phyloP scores from a whole-genome alignment of 2,113 vertebrate genomes.

The Thymallus thymallus region DNA sequence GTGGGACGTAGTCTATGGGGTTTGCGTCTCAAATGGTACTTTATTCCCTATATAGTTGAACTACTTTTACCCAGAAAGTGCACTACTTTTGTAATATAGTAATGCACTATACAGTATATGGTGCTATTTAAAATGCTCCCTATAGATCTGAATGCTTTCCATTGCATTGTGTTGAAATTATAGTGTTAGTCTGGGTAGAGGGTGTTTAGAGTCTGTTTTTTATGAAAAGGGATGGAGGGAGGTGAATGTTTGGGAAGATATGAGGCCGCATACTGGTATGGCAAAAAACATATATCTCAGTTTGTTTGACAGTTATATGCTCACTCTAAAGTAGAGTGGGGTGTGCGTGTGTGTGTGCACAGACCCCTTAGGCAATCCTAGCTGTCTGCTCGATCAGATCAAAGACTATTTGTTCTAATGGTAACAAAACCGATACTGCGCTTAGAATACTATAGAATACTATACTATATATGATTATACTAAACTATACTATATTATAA shows the following conservation, averaged over 20 bases:
- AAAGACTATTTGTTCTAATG: constrained; percentile 50
- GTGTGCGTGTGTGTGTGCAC: background rate
- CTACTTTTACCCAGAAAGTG: too few species aligned
- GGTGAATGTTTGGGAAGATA: constrained; percentile 31
- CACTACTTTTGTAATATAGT: too few species aligned
- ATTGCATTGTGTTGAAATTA: background rate
- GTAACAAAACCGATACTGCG: constrained; percentile 37
- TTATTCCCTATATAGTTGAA: too few species aligned
- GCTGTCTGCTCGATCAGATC: constrained; percentile 36
- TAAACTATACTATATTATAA: too few species aligned
- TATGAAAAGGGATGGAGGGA: background rate
- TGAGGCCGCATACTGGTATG: constrained; percentile 69
- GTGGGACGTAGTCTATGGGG: constrained; percentile 17
- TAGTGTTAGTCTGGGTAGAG: constrained; percentile 16
- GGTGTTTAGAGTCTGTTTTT: background rate
- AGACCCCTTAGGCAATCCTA: constrained; percentile 29
- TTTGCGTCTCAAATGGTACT: background rate
- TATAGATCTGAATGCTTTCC: background rate
- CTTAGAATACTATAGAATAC: background rate
- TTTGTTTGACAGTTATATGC: background rate
- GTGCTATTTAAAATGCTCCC: too few species aligned
- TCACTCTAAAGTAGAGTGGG: background rate
- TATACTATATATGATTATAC: too few species aligned
- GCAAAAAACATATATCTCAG: constrained; percentile 26
- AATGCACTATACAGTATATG: too few species aligned